These are phyloP conservation scores for Stegodyphus mimosarum DNA, from an alignment of 1,140 invertebrate genomes.

Conservation along the genomic window DNA sequence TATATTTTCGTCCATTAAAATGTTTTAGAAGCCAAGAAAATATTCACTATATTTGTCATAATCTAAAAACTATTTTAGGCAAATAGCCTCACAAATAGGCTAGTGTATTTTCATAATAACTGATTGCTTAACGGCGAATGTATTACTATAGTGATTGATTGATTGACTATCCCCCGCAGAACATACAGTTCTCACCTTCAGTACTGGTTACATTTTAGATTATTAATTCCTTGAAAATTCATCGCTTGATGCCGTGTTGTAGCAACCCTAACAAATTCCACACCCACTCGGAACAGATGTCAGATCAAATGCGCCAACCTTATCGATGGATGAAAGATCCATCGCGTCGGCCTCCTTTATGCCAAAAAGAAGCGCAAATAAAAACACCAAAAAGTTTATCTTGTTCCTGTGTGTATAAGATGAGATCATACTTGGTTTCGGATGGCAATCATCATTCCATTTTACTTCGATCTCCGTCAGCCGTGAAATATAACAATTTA, in stretches of 20 bases:
- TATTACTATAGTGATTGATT: too few species aligned
- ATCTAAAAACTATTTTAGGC: too few species aligned
- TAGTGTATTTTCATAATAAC: too few species aligned
- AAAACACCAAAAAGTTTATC: neutral
- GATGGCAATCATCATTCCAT: neutral
- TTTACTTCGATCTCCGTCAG: neutral
- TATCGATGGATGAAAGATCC: neutral
- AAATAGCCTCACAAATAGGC: too few species aligned
- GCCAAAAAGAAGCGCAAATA: neutral
- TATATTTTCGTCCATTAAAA: too few species aligned
- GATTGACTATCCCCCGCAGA: too few species aligned
- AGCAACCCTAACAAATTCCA: neutral
- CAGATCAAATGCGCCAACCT: neutral
- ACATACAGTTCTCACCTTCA: too few species aligned
- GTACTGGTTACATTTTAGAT: too few species aligned
- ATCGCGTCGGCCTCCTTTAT: neutral
- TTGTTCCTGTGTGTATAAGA: neutral
- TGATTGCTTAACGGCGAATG: too few species aligned
- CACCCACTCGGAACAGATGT: neutral
- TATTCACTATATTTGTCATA: too few species aligned
- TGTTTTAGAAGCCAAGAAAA: too few species aligned
- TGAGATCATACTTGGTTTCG: neutral
- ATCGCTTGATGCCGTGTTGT: neutral
- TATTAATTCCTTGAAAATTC: neutral
- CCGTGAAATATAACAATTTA: conserved; percentile 1